Percentiles rank a stretch among this genome's conserved stretches.
These are phyloP conservation scores for Episyrphus balteatus DNA, from an alignment of 1,140 invertebrate genomes.

Conservation along the genomic window DNA sequence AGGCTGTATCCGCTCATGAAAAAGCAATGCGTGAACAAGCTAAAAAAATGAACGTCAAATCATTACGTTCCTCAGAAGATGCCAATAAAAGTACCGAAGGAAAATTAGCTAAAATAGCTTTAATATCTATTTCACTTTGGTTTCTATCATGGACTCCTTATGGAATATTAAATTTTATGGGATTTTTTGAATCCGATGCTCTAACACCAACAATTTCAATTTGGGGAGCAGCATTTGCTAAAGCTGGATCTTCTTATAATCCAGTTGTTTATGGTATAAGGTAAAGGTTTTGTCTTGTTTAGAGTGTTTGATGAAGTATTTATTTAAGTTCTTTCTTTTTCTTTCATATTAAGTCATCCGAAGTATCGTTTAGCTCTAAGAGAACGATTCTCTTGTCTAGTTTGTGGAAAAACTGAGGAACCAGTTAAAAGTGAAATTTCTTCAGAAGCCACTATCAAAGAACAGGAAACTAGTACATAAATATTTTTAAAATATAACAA, in stretches of 20 bases:
- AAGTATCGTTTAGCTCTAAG: constrained; percentile 61
- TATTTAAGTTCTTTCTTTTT: too few species aligned
- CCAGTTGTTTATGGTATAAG: constrained; percentile 75
- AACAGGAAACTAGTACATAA: constrained; percentile 33
- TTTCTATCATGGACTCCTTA: constrained; percentile 79
- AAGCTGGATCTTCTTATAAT: constrained; percentile 68
- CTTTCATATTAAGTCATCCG: constrained; percentile 47
- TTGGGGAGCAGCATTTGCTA: constrained; percentile 69
- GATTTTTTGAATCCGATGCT: constrained; percentile 53
- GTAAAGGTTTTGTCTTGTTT: constrained; percentile 27
- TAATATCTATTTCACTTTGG: constrained; percentile 73
- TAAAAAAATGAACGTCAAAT: constrained; percentile 77
- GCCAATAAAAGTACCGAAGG: constrained; percentile 57
- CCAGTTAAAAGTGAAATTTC: constrained; percentile 37
- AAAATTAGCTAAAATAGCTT: constrained; percentile 67
- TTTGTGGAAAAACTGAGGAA: constrained; percentile 40
- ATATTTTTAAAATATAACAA: neutral
- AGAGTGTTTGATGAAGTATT: too few species aligned
- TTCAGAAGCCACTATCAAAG: constrained; percentile 36
- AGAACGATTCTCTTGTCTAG: constrained; percentile 57
- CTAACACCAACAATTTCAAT: constrained; percentile 63
- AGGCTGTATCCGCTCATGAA: constrained; percentile 69
- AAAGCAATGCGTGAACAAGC: constrained; percentile 71
- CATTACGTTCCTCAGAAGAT: constrained; percentile 55
- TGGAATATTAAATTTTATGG: constrained; percentile 63